Percentiles rank a stretch among this genome's conserved stretches.
These are phyloP conservation scores for Drosophila orosa DNA, from an alignment of 1,140 invertebrate genomes.

Conservation along the genomic window DNA sequence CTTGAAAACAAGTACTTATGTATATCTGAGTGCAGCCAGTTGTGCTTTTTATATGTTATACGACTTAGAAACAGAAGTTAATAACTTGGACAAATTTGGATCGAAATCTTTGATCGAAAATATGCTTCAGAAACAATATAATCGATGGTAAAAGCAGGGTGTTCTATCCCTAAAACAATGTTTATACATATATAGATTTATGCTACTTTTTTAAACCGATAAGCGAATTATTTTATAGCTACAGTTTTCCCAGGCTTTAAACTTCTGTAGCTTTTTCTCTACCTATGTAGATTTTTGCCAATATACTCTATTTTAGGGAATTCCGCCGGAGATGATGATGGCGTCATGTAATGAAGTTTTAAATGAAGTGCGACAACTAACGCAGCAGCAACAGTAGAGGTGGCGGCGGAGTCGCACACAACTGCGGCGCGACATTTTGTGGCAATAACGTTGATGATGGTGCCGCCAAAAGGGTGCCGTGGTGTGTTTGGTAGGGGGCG, in stretches of 20 bases:
- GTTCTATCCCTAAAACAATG: too few species aligned
- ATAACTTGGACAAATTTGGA: too few species aligned
- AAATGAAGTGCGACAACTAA: slow-evolving; percentile 80
- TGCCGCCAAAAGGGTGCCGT: slow-evolving; percentile 10
- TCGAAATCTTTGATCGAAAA: too few species aligned
- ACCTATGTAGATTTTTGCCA: not conserved
- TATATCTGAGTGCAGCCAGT: not conserved
- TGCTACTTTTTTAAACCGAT: not conserved
- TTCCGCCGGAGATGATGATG: slow-evolving; percentile 11
- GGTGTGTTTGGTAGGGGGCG: slow-evolving; percentile 1
- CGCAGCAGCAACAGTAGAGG: slow-evolving; percentile 49
- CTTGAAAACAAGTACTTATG: not conserved
- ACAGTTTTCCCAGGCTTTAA: not conserved
- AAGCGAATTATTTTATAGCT: not conserved
- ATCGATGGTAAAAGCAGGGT: too few species aligned
- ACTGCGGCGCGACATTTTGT: slow-evolving; percentile 74
- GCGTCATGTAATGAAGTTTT: slow-evolving; percentile 73
- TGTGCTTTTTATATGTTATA: too few species aligned
- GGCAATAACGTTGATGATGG: slow-evolving; percentile 70
- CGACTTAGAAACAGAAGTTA: too few species aligned
- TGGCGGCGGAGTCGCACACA: slow-evolving; percentile 27
- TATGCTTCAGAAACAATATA: too few species aligned
- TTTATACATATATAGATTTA: too few species aligned
- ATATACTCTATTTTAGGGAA: not conserved
- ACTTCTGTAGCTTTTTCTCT: not conserved